These are phyloP conservation scores for Eristalis pertinax DNA, from an alignment of 2,888 invertebrate species.

Conservation along the genomic window DNA sequence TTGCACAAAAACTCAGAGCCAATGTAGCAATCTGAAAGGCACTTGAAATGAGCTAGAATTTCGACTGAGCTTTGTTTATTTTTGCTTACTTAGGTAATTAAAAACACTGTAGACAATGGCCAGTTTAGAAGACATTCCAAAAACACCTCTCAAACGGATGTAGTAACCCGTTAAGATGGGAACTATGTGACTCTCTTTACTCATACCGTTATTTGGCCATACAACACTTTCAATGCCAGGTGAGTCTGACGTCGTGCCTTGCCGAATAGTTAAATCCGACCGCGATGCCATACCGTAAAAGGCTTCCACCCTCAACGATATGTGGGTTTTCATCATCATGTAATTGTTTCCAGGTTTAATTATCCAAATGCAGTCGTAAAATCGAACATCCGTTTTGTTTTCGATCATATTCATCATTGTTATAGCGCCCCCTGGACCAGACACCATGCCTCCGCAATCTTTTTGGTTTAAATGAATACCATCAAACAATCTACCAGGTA, in stretches of 20 bases:
- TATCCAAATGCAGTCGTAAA: conserved; percentile 88
- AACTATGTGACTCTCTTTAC: conserved; percentile 84
- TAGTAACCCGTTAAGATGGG: conserved; percentile 86
- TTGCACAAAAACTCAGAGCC: conserved; percentile 87
- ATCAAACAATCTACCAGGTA: not conserved
- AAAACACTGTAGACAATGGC: conserved; percentile 88
- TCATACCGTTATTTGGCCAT: conserved; percentile 82
- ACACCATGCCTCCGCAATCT: conserved; percentile 88
- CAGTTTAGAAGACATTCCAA: conserved; percentile 85
- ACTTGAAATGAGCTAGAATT: not conserved
- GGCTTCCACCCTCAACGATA: conserved; percentile 84
- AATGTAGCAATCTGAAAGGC: conserved; percentile 84
- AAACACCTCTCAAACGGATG: conserved; percentile 85
- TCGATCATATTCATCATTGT: conserved; percentile 89
- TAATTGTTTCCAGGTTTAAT: conserved; percentile 86
- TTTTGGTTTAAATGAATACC: conserved; percentile 41
- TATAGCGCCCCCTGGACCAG: conserved; percentile 87
- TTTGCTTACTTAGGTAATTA: conserved; percentile 85
- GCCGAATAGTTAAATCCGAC: conserved; percentile 85
- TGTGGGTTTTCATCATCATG: conserved; percentile 86
- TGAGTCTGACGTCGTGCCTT: conserved; percentile 86
- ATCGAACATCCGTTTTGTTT: conserved; percentile 83
- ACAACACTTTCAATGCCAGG: conserved; percentile 84
- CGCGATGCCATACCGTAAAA: conserved; percentile 85
- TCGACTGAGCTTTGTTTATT: not conserved